Base-by-base conservation (phyloP, 1,140 invertebrate genomes). In the Hydropsyche tenuis region DNA sequence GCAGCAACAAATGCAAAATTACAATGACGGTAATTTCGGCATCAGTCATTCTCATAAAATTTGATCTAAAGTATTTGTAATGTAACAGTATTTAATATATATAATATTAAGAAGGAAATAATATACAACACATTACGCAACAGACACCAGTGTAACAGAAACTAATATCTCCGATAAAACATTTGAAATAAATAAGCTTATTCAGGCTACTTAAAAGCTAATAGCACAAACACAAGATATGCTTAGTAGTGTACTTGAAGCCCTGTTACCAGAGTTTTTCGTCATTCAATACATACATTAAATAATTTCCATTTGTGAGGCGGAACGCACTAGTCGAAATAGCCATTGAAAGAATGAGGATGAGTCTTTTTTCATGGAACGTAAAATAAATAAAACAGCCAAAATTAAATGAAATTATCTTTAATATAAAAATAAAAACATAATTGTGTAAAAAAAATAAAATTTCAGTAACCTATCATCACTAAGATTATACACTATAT, bases 401-500 rank as follows among this genome's bases (percentile, higher is more conserved):
- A 42, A 72, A 51, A 30, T 37, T 30, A 74, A 77, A 77, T 66
- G 64, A 73, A 77, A 74, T 72, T 72, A 72, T 77, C 65, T 77
- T 77, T 77, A 77, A 77, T 77, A 77, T 74, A 72, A 74, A 74
- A 74, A 77, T 77, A 77, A 72, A 77, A 76, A 76, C 72, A 76
- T 71, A 73, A 73, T 63, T 25, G 42, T 74, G 37, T 72, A 62
- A 75, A 73, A 64, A 75, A 25, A 68, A 68, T 23, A 72, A 75
- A 53, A 69, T 48, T 51, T 37, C 68, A 66, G 30, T 37, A 37
- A 4, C 9, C 3, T 37, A 37, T 37, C 3, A 37, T 37, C 30
- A 37, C 30, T 37, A 37, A 37, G 30, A 37, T 37, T 37, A 37
- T 3, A 9, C 30, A 4, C 3, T 37, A 37, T 37, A 37, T 9